Conservation (phyloP, 35 echinoderm and acorn worm species). For the Chiridota heheva region DNA sequence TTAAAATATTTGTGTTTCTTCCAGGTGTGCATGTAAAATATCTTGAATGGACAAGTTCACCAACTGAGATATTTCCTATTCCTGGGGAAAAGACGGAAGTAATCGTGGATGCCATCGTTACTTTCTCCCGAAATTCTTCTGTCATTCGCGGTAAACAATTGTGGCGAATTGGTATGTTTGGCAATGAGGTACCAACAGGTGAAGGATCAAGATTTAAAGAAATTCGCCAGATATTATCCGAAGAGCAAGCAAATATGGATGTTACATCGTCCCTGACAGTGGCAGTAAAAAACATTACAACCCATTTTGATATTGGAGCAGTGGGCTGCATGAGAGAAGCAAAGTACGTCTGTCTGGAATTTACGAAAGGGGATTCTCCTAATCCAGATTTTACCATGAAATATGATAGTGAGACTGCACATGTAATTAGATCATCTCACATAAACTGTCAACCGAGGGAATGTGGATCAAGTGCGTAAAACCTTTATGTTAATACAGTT, state of each 20-base stretch:
- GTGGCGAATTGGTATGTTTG: conserved; percentile 69
- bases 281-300: conserved; percentile 48
- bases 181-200: conserved; percentile 51
- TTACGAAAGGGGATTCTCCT: conserved; percentile 69
- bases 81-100: conserved; percentile 20
- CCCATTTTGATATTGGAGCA: conserved; percentile 71
- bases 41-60: no score
- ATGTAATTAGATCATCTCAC: no score
- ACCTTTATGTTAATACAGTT: no score
- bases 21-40: no score
- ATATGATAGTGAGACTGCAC: no score
- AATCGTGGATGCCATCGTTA: conserved; percentile 41
- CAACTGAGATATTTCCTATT: no score
- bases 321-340: conserved; percentile 80
- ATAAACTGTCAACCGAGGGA: no score
- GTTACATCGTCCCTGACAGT: conserved; percentile 29
- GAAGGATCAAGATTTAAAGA: conserved; percentile 42
- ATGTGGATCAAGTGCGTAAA: no score
- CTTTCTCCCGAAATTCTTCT: conserved; percentile 44
- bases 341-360: conserved; percentile 73
- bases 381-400: conserved; percentile 62
- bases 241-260: conserved; percentile 25
- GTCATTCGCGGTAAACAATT: conserved; percentile 53
- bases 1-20: no score
- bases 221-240: conserved; percentile 40